Conservation (phyloP, 2,113 vertebrate species). For the Reinhardtius hippoglossoides region DNA sequence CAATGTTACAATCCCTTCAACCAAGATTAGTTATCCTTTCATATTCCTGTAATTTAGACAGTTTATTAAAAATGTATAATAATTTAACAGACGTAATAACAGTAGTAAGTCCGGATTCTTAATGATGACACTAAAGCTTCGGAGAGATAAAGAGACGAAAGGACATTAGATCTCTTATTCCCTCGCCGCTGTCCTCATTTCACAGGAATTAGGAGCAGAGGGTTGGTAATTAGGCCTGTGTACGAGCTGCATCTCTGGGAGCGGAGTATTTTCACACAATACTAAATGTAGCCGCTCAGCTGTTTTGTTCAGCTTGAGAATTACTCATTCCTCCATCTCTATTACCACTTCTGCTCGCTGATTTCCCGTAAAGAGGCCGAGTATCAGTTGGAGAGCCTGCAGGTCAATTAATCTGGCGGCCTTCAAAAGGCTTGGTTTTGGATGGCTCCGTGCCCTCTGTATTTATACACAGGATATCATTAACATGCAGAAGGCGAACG, state of each 20-base stretch:
- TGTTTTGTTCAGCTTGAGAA: constrained; percentile 26
- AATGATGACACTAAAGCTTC: too few relatives aligned
- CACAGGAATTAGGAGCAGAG: constrained; percentile 64
- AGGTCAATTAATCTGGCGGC: constrained; percentile 48
- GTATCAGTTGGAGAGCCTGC: constrained; percentile 21
- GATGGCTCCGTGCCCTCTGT: constrained; percentile 36
- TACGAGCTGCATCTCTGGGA: constrained; percentile 49
- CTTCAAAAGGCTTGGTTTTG: constrained; percentile 45
- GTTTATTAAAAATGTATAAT: too few relatives aligned
- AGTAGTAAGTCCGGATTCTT: too few relatives aligned
- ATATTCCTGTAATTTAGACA: too few relatives aligned
- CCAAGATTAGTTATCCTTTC: too few relatives aligned
- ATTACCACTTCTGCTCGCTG: background rate
- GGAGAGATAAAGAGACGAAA: constrained; percentile 2
- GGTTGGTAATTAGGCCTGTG: constrained; percentile 64
- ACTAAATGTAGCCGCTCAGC: constrained; percentile 45
- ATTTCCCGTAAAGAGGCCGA: constrained; percentile 21
- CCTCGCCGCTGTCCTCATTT: constrained; percentile 60
- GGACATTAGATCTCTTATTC: constrained; percentile 33
- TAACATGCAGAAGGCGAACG: constrained; percentile 63
- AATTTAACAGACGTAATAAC: too few relatives aligned
- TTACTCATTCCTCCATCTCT: constrained; percentile 10
- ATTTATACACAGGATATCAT: constrained; percentile 70
- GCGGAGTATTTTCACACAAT: constrained; percentile 46
- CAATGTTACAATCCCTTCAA: too few relatives aligned